These are phyloP conservation scores for Agelaius phoeniceus DNA, from an alignment of 2,113 vertebrate genomes.

Conservation along the genomic window DNA sequence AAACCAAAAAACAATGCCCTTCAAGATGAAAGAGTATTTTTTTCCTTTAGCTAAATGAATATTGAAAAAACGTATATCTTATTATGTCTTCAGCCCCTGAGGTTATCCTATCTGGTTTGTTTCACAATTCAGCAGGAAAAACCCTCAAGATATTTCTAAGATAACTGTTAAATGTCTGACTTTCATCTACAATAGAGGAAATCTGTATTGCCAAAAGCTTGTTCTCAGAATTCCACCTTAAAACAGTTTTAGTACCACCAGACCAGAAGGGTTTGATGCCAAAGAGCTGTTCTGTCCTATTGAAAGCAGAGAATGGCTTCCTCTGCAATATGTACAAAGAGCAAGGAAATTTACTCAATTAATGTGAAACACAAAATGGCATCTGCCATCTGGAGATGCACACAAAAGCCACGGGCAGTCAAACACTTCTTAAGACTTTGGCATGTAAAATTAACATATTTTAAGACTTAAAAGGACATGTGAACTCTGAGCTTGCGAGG, in stretches of 20 bases:
- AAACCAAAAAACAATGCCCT: background rate
- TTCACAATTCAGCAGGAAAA: slow-evolving; percentile 21
- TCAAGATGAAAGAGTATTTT: background rate
- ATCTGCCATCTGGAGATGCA: slow-evolving; percentile 79
- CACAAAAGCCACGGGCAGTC: slow-evolving; percentile 75
- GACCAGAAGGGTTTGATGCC: slow-evolving; percentile 68
- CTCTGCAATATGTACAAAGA: slow-evolving; percentile 81
- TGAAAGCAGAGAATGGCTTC: slow-evolving; percentile 78
- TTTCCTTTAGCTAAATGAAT: background rate
- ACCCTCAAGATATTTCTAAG: background rate
- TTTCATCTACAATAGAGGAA: background rate
- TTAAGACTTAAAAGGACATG: slow-evolving; percentile 66
- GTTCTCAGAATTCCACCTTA: slow-evolving; percentile 66
- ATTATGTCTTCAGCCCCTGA: background rate
- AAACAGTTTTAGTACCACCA: slow-evolving; percentile 67
- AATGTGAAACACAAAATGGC: slow-evolving; percentile 82
- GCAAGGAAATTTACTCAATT: slow-evolving; percentile 80
- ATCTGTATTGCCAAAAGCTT: slow-evolving; percentile 22
- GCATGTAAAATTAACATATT: slow-evolving; percentile 75
- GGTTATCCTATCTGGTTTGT: slow-evolving; percentile 12
- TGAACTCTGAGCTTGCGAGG: slow-evolving; percentile 1
- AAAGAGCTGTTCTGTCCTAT: slow-evolving; percentile 77
- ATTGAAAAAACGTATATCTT: background rate
- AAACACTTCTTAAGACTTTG: slow-evolving; percentile 79
- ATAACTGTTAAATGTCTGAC: background rate